Evolutionary conservation across 30 jellyfish, hydroid and myxozoan species (phyloP), one percentile per base, ranked within the genome.

Genomic region (Turritopsis dohrnii): DNA sequence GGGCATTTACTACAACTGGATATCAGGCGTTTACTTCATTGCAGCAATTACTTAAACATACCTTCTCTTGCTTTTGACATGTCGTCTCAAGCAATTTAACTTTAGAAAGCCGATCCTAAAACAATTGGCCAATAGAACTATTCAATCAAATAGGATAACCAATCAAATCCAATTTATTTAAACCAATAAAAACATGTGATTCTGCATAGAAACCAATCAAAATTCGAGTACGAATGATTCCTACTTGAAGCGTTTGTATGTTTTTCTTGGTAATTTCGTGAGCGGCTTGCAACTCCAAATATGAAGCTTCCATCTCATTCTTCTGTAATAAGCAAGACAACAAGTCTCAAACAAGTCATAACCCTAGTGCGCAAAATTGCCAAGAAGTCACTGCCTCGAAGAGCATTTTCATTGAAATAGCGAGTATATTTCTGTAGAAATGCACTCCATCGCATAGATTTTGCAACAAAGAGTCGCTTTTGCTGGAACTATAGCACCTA

Each of bases 31-130:
- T 41, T 41, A 41, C 60, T 41, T 41, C 60, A n/a, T 41, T 3
- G 5, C 60, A 41, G 13, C 13, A 41, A 41, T 41, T 41, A 41
- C 13, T 41, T 41, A 41, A 41, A 7, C 22, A 16, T 69, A 69
- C 77, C 77, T 69, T 69, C 19, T 69, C 77, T 69, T 69, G 77
- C 9, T 17, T n/a, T 69, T 69, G 77, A 69, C 77, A 69, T 69
- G 77, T 69, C 9, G 77, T n/a, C 30, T 69, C 7, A 0, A 69
- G 77, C 28, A 69, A 27, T 27, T 69, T 69, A 8, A n/a, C 28
- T 69, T 69, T 69, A 9, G 77, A 69, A 69, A 69, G 23, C 19
- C 30, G 28, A 23, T 23, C 28, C 77, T 69, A 69, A 23, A 69
- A 19, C 22, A 9, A 1, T 0, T 41, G 60, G 5, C 13, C 60